Evolutionary conservation across 2,113 vertebrate genomes (phyloP).

Genomic region (Furnarius figulus): DNA sequence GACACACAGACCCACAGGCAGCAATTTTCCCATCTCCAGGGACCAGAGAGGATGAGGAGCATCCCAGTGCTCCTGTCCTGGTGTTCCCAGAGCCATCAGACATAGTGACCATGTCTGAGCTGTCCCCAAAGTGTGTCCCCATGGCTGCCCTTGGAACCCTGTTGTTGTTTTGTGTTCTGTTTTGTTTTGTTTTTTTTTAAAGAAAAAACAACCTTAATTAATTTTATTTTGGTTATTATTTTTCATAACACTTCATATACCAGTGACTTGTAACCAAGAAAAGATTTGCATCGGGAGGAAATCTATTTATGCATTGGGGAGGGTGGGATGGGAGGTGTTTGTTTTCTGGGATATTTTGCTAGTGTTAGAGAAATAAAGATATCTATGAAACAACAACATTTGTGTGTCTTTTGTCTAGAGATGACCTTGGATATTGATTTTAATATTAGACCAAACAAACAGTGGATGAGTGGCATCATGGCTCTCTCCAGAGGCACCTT

Average conservation of each 20-base stretch:
- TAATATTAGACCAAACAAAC: background rate
- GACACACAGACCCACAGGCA: background rate
- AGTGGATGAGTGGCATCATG: background rate
- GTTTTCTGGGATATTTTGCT: conserved; percentile 72
- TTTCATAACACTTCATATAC: conserved; percentile 56
- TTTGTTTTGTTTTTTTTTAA: background rate
- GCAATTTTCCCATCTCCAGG: background rate
- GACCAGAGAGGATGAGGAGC: background rate
- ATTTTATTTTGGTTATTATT: conserved; percentile 58
- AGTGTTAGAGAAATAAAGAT: conserved; percentile 77
- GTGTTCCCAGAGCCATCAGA: background rate
- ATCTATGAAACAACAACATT: conserved; percentile 36
- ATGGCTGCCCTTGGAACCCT: background rate
- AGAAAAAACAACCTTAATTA: background rate
- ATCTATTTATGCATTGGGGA: conserved; percentile 53
- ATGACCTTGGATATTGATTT: background rate
- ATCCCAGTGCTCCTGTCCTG: background rate
- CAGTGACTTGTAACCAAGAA: conserved; percentile 64
- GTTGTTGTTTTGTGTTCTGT: background rate
- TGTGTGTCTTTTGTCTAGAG: conserved; percentile 43
- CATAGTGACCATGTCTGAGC: background rate
- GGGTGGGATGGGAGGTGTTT: background rate
- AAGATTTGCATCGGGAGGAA: conserved; percentile 14
- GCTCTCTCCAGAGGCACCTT: background rate
- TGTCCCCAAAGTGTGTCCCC: background rate